Conservation (phyloP, 2,797 vertebrate genomes). For the Platalea minor region DNA sequence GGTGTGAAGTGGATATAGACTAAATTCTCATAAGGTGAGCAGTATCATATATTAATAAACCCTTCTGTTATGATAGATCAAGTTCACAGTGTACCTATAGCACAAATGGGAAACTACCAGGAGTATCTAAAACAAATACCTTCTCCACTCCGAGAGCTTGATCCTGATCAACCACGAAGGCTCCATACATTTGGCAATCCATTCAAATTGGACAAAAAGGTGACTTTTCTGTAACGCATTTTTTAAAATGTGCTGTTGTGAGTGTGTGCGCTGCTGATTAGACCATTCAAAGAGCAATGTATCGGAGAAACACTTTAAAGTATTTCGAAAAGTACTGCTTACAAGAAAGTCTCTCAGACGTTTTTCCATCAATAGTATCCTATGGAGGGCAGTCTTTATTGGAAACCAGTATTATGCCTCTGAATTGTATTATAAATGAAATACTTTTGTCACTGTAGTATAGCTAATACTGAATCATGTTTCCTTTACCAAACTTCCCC, state of each 20-base stretch:
- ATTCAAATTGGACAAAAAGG: constrained; percentile 85
- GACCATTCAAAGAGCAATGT: not conserved
- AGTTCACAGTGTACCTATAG: constrained; percentile 81
- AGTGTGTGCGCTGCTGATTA: not conserved
- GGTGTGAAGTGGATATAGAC: not conserved
- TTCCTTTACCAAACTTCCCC: not conserved
- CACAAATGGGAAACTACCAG: constrained; percentile 86
- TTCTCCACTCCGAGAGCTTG: constrained; percentile 80
- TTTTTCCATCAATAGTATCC: not conserved
- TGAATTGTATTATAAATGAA: not conserved
- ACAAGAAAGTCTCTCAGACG: not conserved
- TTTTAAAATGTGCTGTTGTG: not conserved
- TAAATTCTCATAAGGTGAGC: not conserved
- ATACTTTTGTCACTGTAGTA: not conserved
- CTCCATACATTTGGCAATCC: constrained; percentile 84
- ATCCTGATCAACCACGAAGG: constrained; percentile 81
- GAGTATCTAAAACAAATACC: constrained; percentile 80
- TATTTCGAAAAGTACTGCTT: not conserved
- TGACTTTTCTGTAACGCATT: constrained; percentile 29
- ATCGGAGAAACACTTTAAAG: not conserved
- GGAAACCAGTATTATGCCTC: not conserved
- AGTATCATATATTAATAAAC: not conserved
- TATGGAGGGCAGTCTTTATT: not conserved
- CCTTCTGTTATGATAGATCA: constrained; percentile 72
- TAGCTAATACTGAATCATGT: not conserved